Evolutionary conservation across 1,140 invertebrate genomes (phyloP).

Genomic region (Drosophila ercepeae): DNA sequence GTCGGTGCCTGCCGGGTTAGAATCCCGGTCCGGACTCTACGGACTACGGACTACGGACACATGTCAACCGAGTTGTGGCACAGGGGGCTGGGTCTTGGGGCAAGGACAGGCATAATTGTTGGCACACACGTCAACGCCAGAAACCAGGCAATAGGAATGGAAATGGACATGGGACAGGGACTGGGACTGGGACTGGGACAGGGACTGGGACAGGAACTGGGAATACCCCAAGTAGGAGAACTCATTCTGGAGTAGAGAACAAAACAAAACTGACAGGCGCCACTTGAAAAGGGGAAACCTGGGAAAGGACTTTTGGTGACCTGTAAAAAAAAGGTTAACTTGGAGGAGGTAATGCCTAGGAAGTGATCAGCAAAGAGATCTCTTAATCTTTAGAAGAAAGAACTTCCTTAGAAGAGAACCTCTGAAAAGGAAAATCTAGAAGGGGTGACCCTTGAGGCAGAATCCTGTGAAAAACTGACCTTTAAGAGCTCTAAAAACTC

Average conservation of each 20-base stretch:
- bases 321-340: too few relatives aligned
- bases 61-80: constrained; percentile 55
- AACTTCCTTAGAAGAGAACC: too few relatives aligned
- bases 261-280: background rate
- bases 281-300: background rate
- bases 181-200: constrained; percentile 3
- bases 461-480: too few relatives aligned
- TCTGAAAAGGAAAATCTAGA: too few relatives aligned
- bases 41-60: constrained; percentile 33
- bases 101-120: constrained; percentile 38
- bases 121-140: constrained; percentile 60
- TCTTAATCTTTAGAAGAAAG: too few relatives aligned
- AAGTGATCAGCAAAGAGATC: too few relatives aligned
- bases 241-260: too few relatives aligned
- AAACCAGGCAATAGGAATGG: constrained; percentile 19
- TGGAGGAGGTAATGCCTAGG: too few relatives aligned
- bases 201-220: background rate
- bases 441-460: too few relatives aligned
- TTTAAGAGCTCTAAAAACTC: too few relatives aligned
- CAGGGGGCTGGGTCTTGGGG: background rate
- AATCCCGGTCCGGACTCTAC: too few relatives aligned
- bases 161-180: background rate
- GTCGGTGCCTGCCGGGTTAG: background rate
- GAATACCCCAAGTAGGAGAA: background rate
- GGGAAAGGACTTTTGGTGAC: background rate